A percentile compares a stretch with the other conserved stretches of the same genome.
phyloP scores from a whole-genome alignment of 2,888 invertebrate species.

The Drosophila fulvimacula region DNA sequence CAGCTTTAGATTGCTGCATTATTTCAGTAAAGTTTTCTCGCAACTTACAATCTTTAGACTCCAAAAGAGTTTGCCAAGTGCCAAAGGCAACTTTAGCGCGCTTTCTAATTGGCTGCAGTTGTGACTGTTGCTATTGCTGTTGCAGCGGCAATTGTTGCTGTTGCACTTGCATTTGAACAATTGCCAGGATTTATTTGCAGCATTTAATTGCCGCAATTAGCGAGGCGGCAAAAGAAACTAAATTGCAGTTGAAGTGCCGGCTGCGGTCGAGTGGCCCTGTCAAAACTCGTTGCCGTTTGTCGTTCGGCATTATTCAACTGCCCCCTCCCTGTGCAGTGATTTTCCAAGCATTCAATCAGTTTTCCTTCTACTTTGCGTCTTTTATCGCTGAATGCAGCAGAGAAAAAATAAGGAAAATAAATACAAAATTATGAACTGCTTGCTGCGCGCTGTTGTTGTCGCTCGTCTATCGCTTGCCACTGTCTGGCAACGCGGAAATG shows the following conservation, averaged over 20 bases:
- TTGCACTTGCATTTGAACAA: conserved; percentile 23
- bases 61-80: conserved; percentile 24
- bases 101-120: conserved; percentile 9
- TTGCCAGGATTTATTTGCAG: conserved; percentile 65
- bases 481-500: conserved; percentile 81
- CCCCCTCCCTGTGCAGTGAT: not conserved
- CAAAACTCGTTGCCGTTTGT: conserved; percentile 34
- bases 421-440: conserved; percentile 57
- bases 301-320: conserved; percentile 18
- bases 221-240: conserved; percentile 53
- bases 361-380: conserved; percentile 19
- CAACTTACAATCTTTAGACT: not conserved
- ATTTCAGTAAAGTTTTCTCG: not conserved
- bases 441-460: conserved; percentile 8
- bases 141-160: conserved; percentile 8
- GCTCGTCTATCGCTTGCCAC: conserved; percentile 66
- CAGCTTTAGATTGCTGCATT: not conserved
- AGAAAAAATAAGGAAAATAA: conserved; percentile 25
- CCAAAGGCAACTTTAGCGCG: conserved; percentile 25
- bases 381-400: conserved; percentile 45
- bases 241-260: conserved; percentile 6
- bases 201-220: conserved; percentile 75
- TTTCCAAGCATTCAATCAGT: conserved; percentile 51
- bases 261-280: conserved; percentile 16
- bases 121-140: not conserved